Evolutionary conservation across 2,113 vertebrate genomes (phyloP).

Genomic region (Bos indicus): DNA sequence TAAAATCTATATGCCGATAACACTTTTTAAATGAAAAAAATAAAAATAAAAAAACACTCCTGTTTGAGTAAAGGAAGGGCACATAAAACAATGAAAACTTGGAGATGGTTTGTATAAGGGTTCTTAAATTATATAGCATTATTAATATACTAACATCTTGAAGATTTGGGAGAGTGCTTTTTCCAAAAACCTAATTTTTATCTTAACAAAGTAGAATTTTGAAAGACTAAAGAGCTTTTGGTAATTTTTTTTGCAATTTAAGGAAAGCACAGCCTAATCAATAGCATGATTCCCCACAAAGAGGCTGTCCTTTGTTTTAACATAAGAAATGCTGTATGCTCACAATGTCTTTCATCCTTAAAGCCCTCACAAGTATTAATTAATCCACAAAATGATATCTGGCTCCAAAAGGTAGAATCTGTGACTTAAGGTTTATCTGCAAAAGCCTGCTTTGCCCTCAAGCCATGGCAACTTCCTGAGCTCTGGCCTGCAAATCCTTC

Average conservation of each 20-base stretch:
- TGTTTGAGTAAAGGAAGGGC: not conserved
- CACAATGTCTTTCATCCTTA: constrained; percentile 49
- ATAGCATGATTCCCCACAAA: not conserved
- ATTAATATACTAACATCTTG: not conserved
- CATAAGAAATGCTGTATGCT: constrained; percentile 27
- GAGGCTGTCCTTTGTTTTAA: constrained; percentile 38
- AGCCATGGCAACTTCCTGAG: constrained; percentile 48
- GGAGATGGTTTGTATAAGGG: not conserved
- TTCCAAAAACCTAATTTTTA: constrained; percentile 11
- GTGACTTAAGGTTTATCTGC: constrained; percentile 65
- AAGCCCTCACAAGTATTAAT: constrained; percentile 60
- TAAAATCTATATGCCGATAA: not conserved
- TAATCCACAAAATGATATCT: constrained; percentile 63
- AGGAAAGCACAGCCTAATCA: not conserved
- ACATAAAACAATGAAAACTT: not conserved
- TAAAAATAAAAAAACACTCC: not conserved
- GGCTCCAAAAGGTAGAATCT: constrained; percentile 64
- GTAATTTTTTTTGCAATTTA: not conserved
- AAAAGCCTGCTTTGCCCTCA: constrained; percentile 63
- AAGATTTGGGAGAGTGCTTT: not conserved
- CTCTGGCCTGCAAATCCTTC: constrained; percentile 48
- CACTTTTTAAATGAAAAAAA: not conserved
- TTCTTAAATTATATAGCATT: not conserved
- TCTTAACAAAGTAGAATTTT: constrained; percentile 2
- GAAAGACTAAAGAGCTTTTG: not conserved